Conservation (phyloP, 2,888 invertebrate species). For the Eueremaeus valkanovi region DNA sequence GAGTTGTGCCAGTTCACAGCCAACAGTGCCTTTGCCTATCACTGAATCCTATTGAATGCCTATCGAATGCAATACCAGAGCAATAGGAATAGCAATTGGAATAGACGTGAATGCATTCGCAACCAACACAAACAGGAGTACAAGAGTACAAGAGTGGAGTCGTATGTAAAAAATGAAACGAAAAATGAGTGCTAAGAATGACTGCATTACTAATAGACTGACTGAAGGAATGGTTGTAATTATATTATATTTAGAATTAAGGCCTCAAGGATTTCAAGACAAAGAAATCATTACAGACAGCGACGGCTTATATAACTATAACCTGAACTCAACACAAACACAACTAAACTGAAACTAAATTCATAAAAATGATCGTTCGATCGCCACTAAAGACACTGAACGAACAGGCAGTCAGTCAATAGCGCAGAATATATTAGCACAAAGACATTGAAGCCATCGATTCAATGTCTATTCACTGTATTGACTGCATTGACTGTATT, state of each 20-base stretch:
- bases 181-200: not conserved
- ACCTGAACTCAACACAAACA: not conserved
- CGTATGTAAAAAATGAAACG: not conserved
- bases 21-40: not conserved
- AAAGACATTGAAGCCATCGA: not conserved
- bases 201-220: not conserved
- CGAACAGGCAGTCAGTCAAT: not conserved
- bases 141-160: not conserved
- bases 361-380: slow-evolving; percentile 7
- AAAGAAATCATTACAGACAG: not conserved
- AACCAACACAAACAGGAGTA: not conserved
- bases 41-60: too few species aligned
- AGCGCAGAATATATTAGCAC: not conserved
- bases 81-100: too few species aligned
- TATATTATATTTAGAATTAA: not conserved
- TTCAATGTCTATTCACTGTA: too few species aligned
- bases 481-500: too few species aligned
- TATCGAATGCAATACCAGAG: too few species aligned
- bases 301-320: not conserved
- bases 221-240: slow-evolving; percentile 9
- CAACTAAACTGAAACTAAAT: too few species aligned
- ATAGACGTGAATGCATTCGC: slow-evolving; percentile 4
- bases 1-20: not conserved
- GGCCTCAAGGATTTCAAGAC: slow-evolving; percentile 14
- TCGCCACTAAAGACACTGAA: not conserved